Evolutionary conservation across 2,888 invertebrate species (phyloP).

Genomic region (Cheilosia pagana): DNA sequence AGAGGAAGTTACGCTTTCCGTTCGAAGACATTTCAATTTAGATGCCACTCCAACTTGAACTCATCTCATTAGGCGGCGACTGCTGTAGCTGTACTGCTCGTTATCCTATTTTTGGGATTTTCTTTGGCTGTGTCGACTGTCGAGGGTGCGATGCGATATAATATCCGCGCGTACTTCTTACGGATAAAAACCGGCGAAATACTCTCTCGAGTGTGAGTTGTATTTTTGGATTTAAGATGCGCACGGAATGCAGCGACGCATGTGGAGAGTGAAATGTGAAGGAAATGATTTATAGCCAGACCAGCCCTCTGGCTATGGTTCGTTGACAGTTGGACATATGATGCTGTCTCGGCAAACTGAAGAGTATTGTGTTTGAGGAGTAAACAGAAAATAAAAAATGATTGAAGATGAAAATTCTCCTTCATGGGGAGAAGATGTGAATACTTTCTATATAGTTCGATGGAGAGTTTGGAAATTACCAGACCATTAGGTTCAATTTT

Average conservation of each 20-base stretch:
- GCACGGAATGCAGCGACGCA: slow-evolving; percentile 21
- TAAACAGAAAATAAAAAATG: slow-evolving; percentile 6
- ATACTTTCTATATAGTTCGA: not conserved
- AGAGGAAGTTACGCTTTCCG: slow-evolving; percentile 45
- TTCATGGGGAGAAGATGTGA: slow-evolving; percentile 15
- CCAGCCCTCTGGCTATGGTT: slow-evolving; percentile 45
- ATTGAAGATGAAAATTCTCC: slow-evolving; percentile 39
- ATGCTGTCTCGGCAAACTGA: slow-evolving; percentile 40
- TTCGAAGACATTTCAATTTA: slow-evolving; percentile 70
- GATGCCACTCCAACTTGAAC: slow-evolving; percentile 22
- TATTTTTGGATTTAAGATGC: slow-evolving; percentile 50
- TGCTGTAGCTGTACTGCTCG: slow-evolving; percentile 29
- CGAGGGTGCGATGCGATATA: slow-evolving; percentile 27
- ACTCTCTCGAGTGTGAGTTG: not conserved
- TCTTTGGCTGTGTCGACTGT: not conserved
- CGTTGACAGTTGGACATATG: slow-evolving; percentile 72
- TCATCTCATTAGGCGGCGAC: slow-evolving; percentile 59
- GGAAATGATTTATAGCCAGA: slow-evolving; percentile 58
- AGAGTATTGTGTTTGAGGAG: slow-evolving; percentile 16
- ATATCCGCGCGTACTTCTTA: slow-evolving; percentile 25
- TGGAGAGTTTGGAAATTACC: slow-evolving; percentile 26
- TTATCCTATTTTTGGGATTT: slow-evolving; percentile 66
- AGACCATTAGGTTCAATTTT: slow-evolving; percentile 37
- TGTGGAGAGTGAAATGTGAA: not conserved
- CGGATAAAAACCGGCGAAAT: not conserved